Conservation (phyloP, 2,888 invertebrate species). For the Cordylochernes scorpioides region DNA sequence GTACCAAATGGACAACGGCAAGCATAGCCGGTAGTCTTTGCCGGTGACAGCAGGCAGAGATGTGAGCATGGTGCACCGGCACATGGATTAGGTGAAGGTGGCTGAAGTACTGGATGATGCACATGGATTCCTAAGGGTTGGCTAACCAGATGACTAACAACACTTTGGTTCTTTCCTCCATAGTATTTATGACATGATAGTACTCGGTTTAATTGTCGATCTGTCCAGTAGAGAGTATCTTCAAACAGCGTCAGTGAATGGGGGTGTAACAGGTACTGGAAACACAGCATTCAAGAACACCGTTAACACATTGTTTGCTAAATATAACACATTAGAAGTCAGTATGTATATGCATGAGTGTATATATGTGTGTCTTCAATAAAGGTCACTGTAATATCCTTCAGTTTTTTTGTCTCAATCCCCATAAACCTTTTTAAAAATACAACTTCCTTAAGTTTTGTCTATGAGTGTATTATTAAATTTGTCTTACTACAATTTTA, state of each 20-base stretch:
- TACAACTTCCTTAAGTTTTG: too few species aligned
- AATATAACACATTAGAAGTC: too few species aligned
- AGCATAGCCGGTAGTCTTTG: conserved; percentile 35
- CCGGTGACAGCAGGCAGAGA: conserved; percentile 62
- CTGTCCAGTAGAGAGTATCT: conserved; percentile 87
- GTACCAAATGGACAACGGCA: conserved; percentile 81
- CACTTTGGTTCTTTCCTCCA: conserved; percentile 63
- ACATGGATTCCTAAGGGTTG: conserved; percentile 86
- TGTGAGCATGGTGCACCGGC: conserved; percentile 47
- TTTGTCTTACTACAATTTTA: too few species aligned
- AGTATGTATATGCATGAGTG: too few species aligned
- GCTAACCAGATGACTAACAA: conserved; percentile 73
- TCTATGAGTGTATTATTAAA: too few species aligned
- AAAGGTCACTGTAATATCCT: too few species aligned
- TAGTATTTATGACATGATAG: conserved; percentile 63
- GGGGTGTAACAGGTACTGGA: conserved; percentile 72
- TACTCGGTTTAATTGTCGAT: conserved; percentile 66
- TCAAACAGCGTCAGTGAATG: conserved; percentile 85
- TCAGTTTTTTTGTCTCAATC: too few species aligned
- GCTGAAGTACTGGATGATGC: conserved; percentile 79
- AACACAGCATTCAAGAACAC: conserved; percentile 1
- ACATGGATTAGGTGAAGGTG: conserved; percentile 42
- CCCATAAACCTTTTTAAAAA: too few species aligned
- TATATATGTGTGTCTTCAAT: too few species aligned
- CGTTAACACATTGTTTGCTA: neutral